phyloP scores from a whole-genome alignment of 2,888 invertebrate species.

The Eretmocerus hayati region DNA sequence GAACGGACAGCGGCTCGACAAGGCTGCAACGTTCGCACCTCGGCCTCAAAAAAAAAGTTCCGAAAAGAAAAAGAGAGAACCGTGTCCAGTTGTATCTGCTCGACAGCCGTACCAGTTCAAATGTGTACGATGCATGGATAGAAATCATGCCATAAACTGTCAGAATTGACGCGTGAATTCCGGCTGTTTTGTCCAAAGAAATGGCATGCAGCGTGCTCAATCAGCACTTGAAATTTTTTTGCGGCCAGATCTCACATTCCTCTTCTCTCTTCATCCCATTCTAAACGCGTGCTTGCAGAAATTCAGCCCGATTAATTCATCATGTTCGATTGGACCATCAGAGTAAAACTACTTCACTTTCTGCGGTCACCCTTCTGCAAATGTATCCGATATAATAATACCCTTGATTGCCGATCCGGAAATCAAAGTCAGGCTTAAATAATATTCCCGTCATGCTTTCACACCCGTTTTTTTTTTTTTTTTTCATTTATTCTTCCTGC shows the following conservation, averaged over 20 bases:
- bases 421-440: constrained; percentile 10
- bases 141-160: constrained; percentile 14
- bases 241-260: background rate
- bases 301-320: constrained; percentile 16
- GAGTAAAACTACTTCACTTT: too few relatives aligned
- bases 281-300: background rate
- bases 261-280: constrained; percentile 1
- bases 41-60: background rate
- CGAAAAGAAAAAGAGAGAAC: background rate
- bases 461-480: too few relatives aligned
- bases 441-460: constrained; percentile 3
- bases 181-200: constrained; percentile 6
- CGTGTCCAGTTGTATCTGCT: too few relatives aligned
- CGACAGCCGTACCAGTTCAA: too few relatives aligned
- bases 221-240: constrained; percentile 2
- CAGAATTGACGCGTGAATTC: constrained; percentile 12
- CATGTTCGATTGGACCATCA: constrained; percentile 19
- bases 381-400: background rate
- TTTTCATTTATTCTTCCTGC: too few relatives aligned
- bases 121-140: background rate
- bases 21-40: too few relatives aligned
- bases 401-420: background rate
- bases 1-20: too few relatives aligned
- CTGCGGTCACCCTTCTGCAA: background rate
- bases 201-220: too few relatives aligned